A percentile compares a stretch with the other conserved stretches of the same genome.
Evolutionary conservation across 2,888 invertebrate species (phyloP).

Genomic region (Lordiphosa andalusiaca): DNA sequence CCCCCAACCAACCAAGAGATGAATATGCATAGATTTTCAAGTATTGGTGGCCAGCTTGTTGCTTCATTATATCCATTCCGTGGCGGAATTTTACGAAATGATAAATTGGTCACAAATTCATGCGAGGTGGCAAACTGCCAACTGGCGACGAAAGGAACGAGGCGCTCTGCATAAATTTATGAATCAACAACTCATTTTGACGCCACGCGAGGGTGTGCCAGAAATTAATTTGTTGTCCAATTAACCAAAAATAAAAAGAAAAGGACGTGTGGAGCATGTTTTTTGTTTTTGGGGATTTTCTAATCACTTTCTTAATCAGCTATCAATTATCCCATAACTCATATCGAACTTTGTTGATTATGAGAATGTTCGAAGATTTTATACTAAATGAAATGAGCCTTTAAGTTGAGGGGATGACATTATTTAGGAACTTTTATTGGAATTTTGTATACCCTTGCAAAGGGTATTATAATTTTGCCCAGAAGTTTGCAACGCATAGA

Average conservation of each 20-base stretch:
- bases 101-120: slow-evolving; percentile 68
- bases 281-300: too few species aligned
- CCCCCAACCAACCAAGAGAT: slow-evolving; percentile 31
- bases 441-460: too few species aligned
- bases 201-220: slow-evolving; percentile 50
- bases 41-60: slow-evolving; percentile 47
- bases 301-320: too few species aligned
- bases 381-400: too few species aligned
- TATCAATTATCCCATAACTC: slow-evolving; percentile 19
- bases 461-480: too few species aligned
- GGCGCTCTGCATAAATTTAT: slow-evolving; percentile 58
- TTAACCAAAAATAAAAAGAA: slow-evolving; percentile 43
- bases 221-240: slow-evolving; percentile 67
- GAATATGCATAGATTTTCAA: slow-evolving; percentile 56
- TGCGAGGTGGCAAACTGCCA: slow-evolving; percentile 67
- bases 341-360: slow-evolving; percentile 1
- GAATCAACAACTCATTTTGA: slow-evolving; percentile 65
- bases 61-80: slow-evolving; percentile 40
- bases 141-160: slow-evolving; percentile 31
- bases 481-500: too few species aligned
- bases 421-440: too few species aligned
- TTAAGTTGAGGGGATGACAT: too few species aligned
- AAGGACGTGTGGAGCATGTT: slow-evolving; percentile 41
- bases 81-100: slow-evolving; percentile 68
- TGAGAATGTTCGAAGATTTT: background rate